Base-by-base conservation (phyloP, 2,113 vertebrate species). In the Pangasianodon gigas region DNA sequence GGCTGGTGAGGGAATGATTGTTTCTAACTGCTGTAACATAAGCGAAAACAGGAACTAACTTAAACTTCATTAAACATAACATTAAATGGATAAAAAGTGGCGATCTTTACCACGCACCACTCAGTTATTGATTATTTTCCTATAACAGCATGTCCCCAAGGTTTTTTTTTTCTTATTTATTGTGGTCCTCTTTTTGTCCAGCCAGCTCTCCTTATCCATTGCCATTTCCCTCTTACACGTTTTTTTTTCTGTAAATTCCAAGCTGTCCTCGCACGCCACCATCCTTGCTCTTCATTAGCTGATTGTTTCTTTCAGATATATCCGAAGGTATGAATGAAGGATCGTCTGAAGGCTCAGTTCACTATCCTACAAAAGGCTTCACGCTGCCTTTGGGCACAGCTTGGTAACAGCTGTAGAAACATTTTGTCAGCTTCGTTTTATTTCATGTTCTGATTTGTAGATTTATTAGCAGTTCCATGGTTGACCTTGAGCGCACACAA, bases 351-450 rank as follows among this genome's bases (percentile, higher is more conserved):
- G 41, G 41, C 84, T 86, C 90, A 87, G 82, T 91, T 86, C 87
- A 65, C 74, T 86, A 4, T 85, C 85, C 58, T 85, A 13, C 85
- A 91, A 89, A 89, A 37, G 90, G 86, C 65, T 92, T 91, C 90
- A 82, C 79, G 67, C 83, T 18, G 16, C 32, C 84, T 87, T 54
- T 46, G 65, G 89, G 82, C 87, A 87, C 93, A 92, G 90, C 90
- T 48, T 90, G 91, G 88, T 84, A 24, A 85, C 93, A 95, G 94
- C 94, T 95, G 94, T 93, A 90, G 93, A 94, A 95, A 95, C 93
- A 94, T 93, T 88, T 88, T 67, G 87, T 85, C 89, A 89, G 84
- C 84, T 37, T 80, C 56, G 32, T 92, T 90, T 90, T 65, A 65
- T 89, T 90, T 89, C 77, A 56, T 16, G 62, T 87, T 19, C 65